Evolutionary conservation across 1,140 invertebrate species (phyloP).

Genomic region (Formica exsecta): DNA sequence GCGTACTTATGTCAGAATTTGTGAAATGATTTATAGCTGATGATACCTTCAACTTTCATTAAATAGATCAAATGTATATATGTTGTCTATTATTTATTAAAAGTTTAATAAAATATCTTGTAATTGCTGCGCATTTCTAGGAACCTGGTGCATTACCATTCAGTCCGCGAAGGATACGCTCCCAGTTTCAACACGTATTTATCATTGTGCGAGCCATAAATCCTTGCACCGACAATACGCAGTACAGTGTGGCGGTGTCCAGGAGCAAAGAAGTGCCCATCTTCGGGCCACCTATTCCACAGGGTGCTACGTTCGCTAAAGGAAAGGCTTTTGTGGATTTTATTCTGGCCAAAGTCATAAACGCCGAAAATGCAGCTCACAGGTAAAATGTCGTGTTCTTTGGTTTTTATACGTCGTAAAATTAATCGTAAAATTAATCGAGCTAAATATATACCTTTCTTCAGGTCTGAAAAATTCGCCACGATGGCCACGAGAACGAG

Average conservation of each 20-base stretch:
- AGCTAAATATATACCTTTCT: background rate
- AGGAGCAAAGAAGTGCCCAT: conserved; percentile 98
- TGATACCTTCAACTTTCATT: background rate
- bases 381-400: conserved; percentile 76
- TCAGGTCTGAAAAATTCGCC: conserved; percentile 96
- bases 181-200: conserved; percentile 99
- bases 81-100: background rate
- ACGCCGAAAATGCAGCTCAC: conserved; percentile 98
- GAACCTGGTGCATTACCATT: conserved; percentile 97
- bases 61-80: background rate
- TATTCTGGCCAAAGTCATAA: conserved; percentile 98
- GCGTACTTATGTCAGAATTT: background rate
- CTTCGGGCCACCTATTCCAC: conserved; percentile 97
- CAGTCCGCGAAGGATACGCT: conserved; percentile 96
- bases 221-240: conserved; percentile 96
- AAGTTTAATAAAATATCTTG: background rate
- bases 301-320: conserved; percentile 94
- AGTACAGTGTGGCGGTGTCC: conserved; percentile 96
- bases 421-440: conserved; percentile 9
- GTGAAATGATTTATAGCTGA: background rate
- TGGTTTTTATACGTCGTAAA: background rate
- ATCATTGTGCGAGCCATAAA: conserved; percentile 96
- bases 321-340: conserved; percentile 97
- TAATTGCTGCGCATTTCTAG: conserved; percentile 74
- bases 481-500: conserved; percentile 98